These are phyloP conservation scores for Xyliphius kryptos DNA, from an alignment of 2,113 vertebrate species.

Conservation along the genomic window DNA sequence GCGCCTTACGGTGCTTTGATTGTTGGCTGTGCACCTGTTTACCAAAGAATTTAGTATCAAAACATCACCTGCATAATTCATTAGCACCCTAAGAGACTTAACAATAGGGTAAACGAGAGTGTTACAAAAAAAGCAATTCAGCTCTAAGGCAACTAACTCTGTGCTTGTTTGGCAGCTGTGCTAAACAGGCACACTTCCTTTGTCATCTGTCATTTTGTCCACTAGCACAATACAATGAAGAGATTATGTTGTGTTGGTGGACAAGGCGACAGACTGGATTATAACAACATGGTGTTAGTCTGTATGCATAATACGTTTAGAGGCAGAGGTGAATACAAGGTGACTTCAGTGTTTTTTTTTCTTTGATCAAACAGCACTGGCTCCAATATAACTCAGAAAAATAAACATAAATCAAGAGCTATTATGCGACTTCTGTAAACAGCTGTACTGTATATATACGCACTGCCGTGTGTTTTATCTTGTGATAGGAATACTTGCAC, in stretches of 20 bases:
- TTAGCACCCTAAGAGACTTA: constrained; percentile 37
- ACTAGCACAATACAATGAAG: constrained; percentile 5
- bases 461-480: no score
- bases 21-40: constrained; percentile 51
- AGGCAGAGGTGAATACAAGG: constrained; percentile 19
- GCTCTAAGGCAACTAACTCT: constrained; percentile 14
- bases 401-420: constrained; percentile 19
- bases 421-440: no score
- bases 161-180: not conserved
- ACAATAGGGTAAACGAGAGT: constrained; percentile 33
- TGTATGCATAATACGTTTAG: not conserved
- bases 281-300: constrained; percentile 15
- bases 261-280: constrained; percentile 6
- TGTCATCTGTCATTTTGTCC: constrained; percentile 18
- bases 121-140: constrained; percentile 40
- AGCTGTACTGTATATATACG: no score
- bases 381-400: constrained; percentile 9
- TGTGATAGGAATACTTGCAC: no score
- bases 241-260: no score
- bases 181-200: constrained; percentile 6
- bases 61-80: constrained; percentile 57
- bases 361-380: not conserved
- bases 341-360: constrained; percentile 13
- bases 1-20: constrained; percentile 23
- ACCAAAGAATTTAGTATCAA: constrained; percentile 51